phyloP scores from a whole-genome alignment of 2,797 vertebrate genomes.

The Glyptemys insculpta region DNA sequence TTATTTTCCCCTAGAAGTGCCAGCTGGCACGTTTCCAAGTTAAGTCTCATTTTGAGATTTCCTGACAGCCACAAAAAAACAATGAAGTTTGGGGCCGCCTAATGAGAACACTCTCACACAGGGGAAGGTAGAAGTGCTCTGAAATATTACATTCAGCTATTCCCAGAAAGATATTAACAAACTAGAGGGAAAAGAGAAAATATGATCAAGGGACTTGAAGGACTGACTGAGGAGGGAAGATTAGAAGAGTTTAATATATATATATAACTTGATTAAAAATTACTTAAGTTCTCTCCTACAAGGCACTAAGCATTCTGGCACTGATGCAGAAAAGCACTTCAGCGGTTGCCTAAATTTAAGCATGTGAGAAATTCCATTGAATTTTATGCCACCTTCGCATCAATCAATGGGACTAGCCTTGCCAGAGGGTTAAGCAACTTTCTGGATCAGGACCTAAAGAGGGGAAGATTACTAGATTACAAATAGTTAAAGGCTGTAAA shows the following conservation, averaged over 20 bases:
- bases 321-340: neutral
- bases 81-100: neutral
- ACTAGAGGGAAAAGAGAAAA: neutral
- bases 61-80: neutral
- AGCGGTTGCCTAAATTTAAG: neutral
- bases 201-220: neutral
- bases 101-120: neutral
- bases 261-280: neutral
- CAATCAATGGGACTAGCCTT: neutral
- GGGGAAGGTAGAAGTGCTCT: neutral
- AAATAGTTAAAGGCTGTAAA: neutral
- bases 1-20: neutral
- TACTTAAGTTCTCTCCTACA: neutral
- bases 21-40: neutral
- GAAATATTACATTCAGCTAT: neutral
- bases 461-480: neutral
- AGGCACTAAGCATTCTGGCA: neutral
- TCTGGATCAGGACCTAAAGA: neutral
- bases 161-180: neutral
- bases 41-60: neutral
- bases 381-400: neutral
- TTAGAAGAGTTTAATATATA: neutral
- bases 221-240: neutral
- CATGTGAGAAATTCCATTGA: neutral
- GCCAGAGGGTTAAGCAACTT: neutral